Evolutionary conservation across 2,888 invertebrate species (phyloP).

Genomic region (Andrena fulva): DNA sequence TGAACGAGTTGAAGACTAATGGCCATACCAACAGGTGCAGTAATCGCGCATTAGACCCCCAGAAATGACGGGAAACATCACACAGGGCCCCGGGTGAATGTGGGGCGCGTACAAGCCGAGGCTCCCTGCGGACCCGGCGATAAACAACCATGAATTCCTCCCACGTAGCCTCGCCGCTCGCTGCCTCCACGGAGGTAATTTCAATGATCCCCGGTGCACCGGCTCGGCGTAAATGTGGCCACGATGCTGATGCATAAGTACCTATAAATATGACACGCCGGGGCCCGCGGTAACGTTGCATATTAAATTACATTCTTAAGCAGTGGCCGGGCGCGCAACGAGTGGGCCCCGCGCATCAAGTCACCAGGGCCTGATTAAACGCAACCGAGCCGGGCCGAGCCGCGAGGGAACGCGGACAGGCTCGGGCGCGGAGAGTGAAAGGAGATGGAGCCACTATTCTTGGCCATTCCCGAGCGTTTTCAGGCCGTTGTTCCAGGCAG

Average conservation of each 20-base stretch:
- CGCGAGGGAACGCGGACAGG: conserved; percentile 35
- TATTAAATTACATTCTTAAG: conserved; percentile 82
- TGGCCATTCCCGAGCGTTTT: conserved; percentile 51
- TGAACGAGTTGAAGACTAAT: conserved; percentile 46
- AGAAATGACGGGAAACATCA: conserved; percentile 34
- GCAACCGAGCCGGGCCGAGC: conserved; percentile 52
- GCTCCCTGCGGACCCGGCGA: conserved; percentile 59
- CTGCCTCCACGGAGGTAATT: conserved; percentile 64
- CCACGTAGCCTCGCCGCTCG: conserved; percentile 55
- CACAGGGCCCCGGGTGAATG: background rate
- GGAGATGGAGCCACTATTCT: conserved; percentile 27
- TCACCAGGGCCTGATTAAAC: conserved; percentile 71
- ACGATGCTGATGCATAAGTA: conserved; percentile 77
- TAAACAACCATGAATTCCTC: conserved; percentile 73
- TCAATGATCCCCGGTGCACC: conserved; percentile 70
- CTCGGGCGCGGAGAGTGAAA: conserved; percentile 19
- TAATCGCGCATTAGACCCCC: conserved; percentile 3
- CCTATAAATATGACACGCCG: conserved; percentile 79
- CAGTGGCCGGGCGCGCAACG: conserved; percentile 66
- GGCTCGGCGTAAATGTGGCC: conserved; percentile 69
- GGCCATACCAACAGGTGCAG: conserved; percentile 60
- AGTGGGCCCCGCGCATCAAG: conserved; percentile 65
- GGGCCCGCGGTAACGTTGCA: conserved; percentile 77
- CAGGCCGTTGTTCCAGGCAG: conserved; percentile 40
- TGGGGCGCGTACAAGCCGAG: background rate